These are phyloP conservation scores for Phrynocephalus guinanensis DNA, from an alignment of 2,797 vertebrate genomes.

Conservation along the genomic window DNA sequence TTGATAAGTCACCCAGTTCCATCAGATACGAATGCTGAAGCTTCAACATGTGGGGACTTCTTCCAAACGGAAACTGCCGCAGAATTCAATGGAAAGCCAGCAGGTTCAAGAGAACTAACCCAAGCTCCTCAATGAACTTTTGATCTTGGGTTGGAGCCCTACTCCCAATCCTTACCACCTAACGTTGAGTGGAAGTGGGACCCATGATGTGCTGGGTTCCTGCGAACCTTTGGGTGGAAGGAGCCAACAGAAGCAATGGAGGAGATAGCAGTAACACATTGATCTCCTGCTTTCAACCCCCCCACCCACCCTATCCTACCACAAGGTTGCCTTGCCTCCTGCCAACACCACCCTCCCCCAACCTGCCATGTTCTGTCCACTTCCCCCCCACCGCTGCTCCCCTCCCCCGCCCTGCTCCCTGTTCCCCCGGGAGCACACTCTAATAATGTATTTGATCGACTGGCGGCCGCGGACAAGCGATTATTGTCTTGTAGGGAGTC, in stretches of 20 bases:
- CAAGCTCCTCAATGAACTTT: neutral
- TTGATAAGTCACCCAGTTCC: neutral
- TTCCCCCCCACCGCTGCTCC: neutral
- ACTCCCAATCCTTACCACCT: too few relatives aligned
- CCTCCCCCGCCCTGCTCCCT: conserved; percentile 64
- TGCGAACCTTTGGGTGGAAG: neutral
- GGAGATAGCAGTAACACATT: neutral
- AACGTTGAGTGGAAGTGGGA: neutral
- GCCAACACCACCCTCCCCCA: neutral
- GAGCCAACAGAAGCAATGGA: neutral
- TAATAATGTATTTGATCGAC: conserved; percentile 97
- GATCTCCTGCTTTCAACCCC: neutral
- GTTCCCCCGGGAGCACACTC: conserved; percentile 87
- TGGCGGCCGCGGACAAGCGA: conserved; percentile 86
- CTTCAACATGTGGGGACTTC: neutral
- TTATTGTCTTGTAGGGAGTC: conserved; percentile 99
- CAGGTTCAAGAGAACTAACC: neutral
- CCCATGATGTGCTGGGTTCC: neutral
- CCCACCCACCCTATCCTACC: neutral
- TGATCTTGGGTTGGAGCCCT: neutral
- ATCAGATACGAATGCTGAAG: neutral
- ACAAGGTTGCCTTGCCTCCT: neutral
- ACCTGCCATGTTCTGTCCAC: neutral
- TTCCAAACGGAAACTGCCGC: neutral
- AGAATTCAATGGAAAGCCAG: neutral